Base-by-base conservation (phyloP, 2,888 invertebrate genomes). In the Erebia epiphron region DNA sequence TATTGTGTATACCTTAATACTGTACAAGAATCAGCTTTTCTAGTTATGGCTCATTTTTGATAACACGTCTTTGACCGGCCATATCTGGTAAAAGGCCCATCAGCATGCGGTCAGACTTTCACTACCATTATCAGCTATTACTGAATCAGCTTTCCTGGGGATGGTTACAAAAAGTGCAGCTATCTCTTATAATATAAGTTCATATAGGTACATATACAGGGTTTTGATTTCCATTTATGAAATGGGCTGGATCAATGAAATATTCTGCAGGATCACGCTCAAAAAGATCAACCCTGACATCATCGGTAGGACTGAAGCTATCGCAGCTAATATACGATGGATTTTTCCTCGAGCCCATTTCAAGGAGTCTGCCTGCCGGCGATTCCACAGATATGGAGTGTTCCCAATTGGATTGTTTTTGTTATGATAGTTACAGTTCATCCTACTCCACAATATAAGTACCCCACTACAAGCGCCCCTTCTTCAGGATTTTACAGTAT, bases 191-290 rank as follows among this genome's bases (percentile, higher is more conserved):
- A n/a, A n/a, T n/a, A n/a, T n/a, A n/a, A n/a, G n/a, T n/a, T n/a
- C n/a, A n/a, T n/a, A n/a, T n/a, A n/a, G n/a, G n/a, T n/a, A n/a
- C n/a, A n/a, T 43, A 1, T 35, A 8, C 26, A 58, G 14, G 1
- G 26, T 8, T 58, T 35, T 58, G 14, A n/a, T 14, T 14, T 14
- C 26, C 35, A 13, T n/a, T 35, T 35, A 26, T 35, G 7, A 58
- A 16, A 60, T n/a, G n/a, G 61, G 35, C 52, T 18, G 35, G 68
- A 64, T 68, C 70, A 70, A 70, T 50, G 49, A 66, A 74, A 75
- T 75, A 74, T 72, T 75, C 76, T 77, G 75, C 76, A 74, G 76
- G 76, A 75, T 73, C 76, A 76, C 73, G 74, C 67, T 58, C 73
- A 69, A 72, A 69, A 68, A 70, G 69, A 68, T 67, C 69, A 61